Evolutionary conservation across 2,797 vertebrate genomes (phyloP).

Genomic region (Urocyon cinereoargenteus): DNA sequence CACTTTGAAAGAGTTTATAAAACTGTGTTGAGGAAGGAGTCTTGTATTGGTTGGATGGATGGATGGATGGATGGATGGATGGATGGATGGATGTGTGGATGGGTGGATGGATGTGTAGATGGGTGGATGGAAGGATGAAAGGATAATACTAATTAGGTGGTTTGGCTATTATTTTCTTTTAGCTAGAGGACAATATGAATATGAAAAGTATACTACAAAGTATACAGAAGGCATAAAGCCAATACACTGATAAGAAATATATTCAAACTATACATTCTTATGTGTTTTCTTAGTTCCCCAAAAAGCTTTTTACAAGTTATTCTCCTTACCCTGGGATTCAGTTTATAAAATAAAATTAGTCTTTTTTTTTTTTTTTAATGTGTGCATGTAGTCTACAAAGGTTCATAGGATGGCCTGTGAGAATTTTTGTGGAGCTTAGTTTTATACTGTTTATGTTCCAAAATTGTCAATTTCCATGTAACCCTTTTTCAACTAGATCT

Average conservation of each 20-base stretch:
- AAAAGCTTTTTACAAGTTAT: neutral
- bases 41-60: neutral
- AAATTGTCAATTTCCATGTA: neutral
- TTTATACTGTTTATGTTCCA: neutral
- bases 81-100: neutral
- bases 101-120: neutral
- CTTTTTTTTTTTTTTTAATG: neutral
- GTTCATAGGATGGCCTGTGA: neutral
- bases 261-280: neutral
- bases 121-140: neutral
- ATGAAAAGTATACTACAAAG: neutral
- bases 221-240: neutral
- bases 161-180: neutral
- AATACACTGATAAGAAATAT: neutral
- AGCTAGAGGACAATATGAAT: neutral
- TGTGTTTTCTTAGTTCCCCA: neutral
- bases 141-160: neutral
- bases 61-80: neutral
- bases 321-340: neutral
- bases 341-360: slow-evolving; percentile 10
- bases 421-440: neutral
- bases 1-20: neutral
- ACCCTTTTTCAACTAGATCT: neutral
- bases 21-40: neutral
- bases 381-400: neutral